phyloP scores from a whole-genome alignment of 2,797 vertebrate genomes.

The Rhynchotus rufescens region DNA sequence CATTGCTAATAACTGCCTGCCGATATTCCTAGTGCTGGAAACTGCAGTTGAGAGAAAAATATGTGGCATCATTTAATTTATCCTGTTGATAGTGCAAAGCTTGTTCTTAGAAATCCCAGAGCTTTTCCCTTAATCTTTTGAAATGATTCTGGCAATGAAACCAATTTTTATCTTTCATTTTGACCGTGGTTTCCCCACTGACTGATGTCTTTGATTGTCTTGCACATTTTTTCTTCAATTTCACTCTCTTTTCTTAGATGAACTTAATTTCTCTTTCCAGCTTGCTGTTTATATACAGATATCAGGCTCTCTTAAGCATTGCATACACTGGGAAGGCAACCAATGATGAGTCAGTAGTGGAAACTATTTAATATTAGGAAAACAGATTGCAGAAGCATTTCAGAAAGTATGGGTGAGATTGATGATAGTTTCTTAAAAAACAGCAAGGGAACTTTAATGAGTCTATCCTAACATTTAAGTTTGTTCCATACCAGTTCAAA shows the following conservation, averaged over 20 bases:
- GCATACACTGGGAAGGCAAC: constrained; percentile 37
- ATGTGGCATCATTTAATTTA: neutral
- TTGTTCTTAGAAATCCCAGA: neutral
- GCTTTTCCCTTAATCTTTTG: neutral
- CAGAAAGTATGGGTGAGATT: constrained; percentile 23
- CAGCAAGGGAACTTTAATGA: neutral
- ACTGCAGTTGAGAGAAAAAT: neutral
- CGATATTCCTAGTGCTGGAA: neutral
- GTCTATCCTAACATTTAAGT: neutral
- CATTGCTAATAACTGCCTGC: neutral
- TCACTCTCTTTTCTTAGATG: neutral
- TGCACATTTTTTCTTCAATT: neutral
- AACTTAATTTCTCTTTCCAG: neutral
- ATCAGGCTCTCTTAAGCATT: constrained; percentile 5
- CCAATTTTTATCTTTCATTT: neutral
- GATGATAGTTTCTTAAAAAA: neutral
- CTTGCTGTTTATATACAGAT: constrained; percentile 30
- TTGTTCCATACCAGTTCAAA: neutral
- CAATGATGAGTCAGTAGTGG: constrained; percentile 61
- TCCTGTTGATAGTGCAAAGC: neutral
- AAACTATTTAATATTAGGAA: constrained; percentile 60
- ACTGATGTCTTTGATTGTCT: neutral
- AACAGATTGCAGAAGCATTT: constrained; percentile 49
- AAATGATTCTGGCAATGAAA: neutral
- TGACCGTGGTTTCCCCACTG: neutral